Evolutionary conservation across 2,888 invertebrate genomes (phyloP), one percentile per base, ranked within the genome.

Genomic region (Scelioninae gen. 1): DNA sequence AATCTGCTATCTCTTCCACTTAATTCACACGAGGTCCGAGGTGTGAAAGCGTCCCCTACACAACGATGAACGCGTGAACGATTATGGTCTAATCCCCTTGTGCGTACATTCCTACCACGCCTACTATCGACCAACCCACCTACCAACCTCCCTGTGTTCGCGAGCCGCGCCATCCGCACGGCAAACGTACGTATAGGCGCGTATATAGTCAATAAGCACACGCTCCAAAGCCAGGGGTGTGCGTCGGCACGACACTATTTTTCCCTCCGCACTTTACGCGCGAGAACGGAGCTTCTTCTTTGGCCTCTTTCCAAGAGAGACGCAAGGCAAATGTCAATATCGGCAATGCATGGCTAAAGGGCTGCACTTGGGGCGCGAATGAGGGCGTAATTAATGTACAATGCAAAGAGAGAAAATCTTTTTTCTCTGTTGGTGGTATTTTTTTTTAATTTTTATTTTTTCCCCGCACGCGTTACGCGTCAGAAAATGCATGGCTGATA

Each of bases 61-160:
- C 85, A n/a, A n/a, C n/a, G 85, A 81, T 87, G 86, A 88, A 89
- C 90, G 90, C 90, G 90, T 91, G 88, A 88, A 88, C 89, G 89
- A 89, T 89, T 89, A 89, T 88, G 91, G 90, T 91, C 91, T 91
- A 92, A 91, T 92, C 91, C 89, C 89, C 91, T 90, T 90, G 87
- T 89, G 89, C 88, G 86, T 88, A 87, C 86, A 87, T 88, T 76
- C 81, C 80, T 76, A 81, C 82, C 82, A 68, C 79, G 83, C 84
- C 85, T 80, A 81, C 85, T 82, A 85, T 85, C 87, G 88, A 89
- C 88, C 90, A 88, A 90, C 88, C 89, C 87, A 89, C 88, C 89
- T 89, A 90, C 90, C 90, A 89, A 89, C 89, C 90, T 89, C 89
- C 89, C 89, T 87, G 88, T 87, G 88, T 82, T 84, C 85, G 80